Evolutionary conservation across 2,888 invertebrate species (phyloP), one percentile per base, ranked within the genome.

Genomic region (Philereme vetulata): DNA sequence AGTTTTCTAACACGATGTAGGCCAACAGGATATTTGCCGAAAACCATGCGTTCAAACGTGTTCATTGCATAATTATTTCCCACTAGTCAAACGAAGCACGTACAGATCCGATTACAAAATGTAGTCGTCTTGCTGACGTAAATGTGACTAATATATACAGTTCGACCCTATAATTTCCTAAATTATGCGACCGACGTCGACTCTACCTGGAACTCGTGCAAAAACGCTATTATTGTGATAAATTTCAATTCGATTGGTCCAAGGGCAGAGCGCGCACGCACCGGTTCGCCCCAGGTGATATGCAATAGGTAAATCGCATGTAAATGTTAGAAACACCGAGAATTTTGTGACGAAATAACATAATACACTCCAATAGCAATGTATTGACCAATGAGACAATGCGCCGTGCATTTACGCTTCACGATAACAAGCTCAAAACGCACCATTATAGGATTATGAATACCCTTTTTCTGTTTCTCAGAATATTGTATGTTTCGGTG

Each of bases 161-260:
- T 45, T 49, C 60, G 56, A 54, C 51, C 51, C 62, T 66, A 62
- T 70, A 65, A 70, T 67, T 68, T 67, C 51, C 65, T 64, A 70
- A 70, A 66, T 65, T 66, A 70, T 60, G 54, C 60, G 58, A 64
- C 57, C 64, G 60, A 52, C 55, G 54, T 51, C 54, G 59, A 56
- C 45, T 62, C 59, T 60, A 60, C 62, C 57, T 55, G 61, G 51
- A 42, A 48, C 35, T 60, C 64, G 65, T 65, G 68, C 64, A 64
- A 66, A 65, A 65, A 62, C 56, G 56, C 56, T 61, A 58, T 69
- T 65, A 65, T 59, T 64, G 36, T 57, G 65, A 68, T 65, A 66
- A 61, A 64, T 63, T 67, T 62, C 43, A 56, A 58, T 64, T 60
- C 49, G 52, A 55, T 59, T 21, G 21, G 21, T 21, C 21, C 67